Evolutionary conservation across 2,113 vertebrate genomes (phyloP), one percentile per base, ranked within the genome.

Genomic region (Cnemophilus loriae): DNA sequence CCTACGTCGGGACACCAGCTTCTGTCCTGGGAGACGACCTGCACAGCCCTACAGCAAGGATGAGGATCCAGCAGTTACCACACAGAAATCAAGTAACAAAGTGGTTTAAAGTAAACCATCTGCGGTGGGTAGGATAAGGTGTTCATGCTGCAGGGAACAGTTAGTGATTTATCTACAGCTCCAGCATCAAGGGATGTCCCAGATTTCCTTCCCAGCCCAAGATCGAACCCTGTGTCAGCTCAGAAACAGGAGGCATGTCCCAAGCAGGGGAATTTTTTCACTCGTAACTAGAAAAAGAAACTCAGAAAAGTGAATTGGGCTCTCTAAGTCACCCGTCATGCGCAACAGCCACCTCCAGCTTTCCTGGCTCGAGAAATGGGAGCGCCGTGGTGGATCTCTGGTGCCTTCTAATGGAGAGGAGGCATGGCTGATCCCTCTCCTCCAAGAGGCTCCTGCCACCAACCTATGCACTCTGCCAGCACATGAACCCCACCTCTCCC

Each of bases 391-490:
- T 32, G 82, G 89, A 69, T 52, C 89, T 87, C 88, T 89, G 88
- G 82, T 89, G 92, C 94, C 93, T 81, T 93, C 90, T 87, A 81
- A 84, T 1, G 81, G 90, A 93, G n/a, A 91, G 33, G 32, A 87
- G n/a, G 32, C 27, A 19, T 15, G 10, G 71, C 57, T 63, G 15
- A 26, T 13, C 28, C 7, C 13, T 28, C 27, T 90, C 27, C 50
- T 87, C 16, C 11, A 1, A 44, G 41, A 19, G 24, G 17, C 32
- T 77, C 42, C 74, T 39, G 42, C 7, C 6, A 46, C 68, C 73
- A 37, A 12, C 6, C n/a, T 32, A 23, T 0, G 0, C 10, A 8
- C 17, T 41, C 20, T 1, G 3, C n/a, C n/a, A 41, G 41, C n/a
- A 28, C 52, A 27, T 3, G 18, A 68, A 35, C 26, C 17, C 13